Percentiles rank a stretch among this genome's conserved stretches.
Evolutionary conservation across 1,140 invertebrate genomes (phyloP).

Genomic region (Lepidurus packardi): DNA sequence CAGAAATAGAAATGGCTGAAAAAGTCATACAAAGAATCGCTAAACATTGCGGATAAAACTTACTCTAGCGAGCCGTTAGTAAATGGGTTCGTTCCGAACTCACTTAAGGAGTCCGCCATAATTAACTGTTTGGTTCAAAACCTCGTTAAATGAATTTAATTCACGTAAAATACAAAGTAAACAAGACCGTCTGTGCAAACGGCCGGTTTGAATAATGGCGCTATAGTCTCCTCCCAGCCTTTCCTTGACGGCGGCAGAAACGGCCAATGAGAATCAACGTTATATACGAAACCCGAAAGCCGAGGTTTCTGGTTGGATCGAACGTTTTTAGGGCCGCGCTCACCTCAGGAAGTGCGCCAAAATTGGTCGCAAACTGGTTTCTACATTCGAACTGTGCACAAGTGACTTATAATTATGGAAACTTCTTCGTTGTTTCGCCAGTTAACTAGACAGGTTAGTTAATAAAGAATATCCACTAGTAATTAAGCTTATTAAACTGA

Average conservation of each 20-base stretch:
- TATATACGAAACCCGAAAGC: too few relatives aligned
- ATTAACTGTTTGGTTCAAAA: background rate
- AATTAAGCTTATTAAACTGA: too few relatives aligned
- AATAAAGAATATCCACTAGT: too few relatives aligned
- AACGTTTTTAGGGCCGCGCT: too few relatives aligned
- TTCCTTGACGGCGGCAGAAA: background rate
- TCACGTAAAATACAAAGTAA: background rate
- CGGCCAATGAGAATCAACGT: too few relatives aligned
- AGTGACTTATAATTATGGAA: too few relatives aligned
- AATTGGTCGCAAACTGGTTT: too few relatives aligned
- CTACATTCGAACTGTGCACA: too few relatives aligned
- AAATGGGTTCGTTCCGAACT: background rate
- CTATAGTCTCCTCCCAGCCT: background rate
- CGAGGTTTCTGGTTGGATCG: too few relatives aligned
- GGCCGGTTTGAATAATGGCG: background rate
- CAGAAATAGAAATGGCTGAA: background rate
- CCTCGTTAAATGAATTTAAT: background rate
- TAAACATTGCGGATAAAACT: background rate
- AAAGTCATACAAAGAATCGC: background rate
- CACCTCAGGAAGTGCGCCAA: too few relatives aligned
- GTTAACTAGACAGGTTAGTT: too few relatives aligned
- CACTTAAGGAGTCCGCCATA: background rate
- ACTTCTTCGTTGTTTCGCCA: too few relatives aligned
- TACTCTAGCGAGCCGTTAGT: background rate
- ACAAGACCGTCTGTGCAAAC: background rate